A percentile compares a stretch with the other conserved stretches of the same genome.
Evolutionary conservation across 2,797 vertebrate genomes (phyloP).

Genomic region (Scleropages formosus): DNA sequence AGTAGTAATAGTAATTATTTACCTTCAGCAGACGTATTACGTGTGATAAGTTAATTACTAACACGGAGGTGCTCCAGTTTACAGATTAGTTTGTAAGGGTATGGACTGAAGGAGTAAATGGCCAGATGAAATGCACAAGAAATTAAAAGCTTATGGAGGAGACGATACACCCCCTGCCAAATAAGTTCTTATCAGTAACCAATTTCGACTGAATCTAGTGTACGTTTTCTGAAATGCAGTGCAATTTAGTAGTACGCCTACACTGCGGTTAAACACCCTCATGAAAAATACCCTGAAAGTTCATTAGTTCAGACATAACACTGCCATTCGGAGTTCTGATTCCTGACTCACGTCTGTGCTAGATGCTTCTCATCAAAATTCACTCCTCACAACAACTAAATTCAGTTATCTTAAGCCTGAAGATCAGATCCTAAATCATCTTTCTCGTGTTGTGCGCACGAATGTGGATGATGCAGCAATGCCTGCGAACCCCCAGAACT

Average conservation of each 20-base stretch:
- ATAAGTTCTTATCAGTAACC: not conserved
- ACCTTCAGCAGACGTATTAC: constrained; percentile 54
- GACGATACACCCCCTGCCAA: not conserved
- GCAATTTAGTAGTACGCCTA: constrained; percentile 7
- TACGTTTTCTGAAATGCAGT: constrained; percentile 10
- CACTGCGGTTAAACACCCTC: not conserved
- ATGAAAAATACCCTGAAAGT: constrained; percentile 1
- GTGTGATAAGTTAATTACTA: constrained; percentile 12
- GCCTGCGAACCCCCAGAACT: no score
- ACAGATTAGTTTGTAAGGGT: constrained; percentile 10
- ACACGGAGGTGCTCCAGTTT: not conserved
- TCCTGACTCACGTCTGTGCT: not conserved
- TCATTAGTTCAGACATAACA: constrained; percentile 15
- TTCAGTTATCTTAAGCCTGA: no score
- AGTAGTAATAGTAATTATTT: constrained; percentile 64
- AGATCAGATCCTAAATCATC: no score
- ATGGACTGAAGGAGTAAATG: not conserved
- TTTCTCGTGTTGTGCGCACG: no score
- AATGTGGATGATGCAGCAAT: no score
- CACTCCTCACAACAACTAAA: no score
- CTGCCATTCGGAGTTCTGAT: constrained; percentile 4
- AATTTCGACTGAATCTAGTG: not conserved
- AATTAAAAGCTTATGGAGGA: not conserved
- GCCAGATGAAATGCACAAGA: not conserved
- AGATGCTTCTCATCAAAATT: no score